Conservation (phyloP, 2,888 invertebrate species). For the Rhogogaster chlorosoma region DNA sequence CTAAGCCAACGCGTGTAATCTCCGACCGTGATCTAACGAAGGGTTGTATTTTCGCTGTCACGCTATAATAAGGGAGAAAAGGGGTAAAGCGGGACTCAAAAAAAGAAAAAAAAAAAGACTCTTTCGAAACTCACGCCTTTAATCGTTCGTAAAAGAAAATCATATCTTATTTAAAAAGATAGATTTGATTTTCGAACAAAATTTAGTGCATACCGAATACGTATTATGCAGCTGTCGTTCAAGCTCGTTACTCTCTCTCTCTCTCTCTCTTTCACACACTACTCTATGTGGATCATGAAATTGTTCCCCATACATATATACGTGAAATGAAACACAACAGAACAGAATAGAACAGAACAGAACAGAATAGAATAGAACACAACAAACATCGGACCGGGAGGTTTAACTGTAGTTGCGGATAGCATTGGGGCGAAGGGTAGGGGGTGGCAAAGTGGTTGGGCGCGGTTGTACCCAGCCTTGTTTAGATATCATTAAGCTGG, state of each 20-base stretch:
- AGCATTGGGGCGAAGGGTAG: neutral
- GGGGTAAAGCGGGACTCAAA: too few relatives aligned
- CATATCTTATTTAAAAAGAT: neutral
- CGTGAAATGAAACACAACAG: neutral
- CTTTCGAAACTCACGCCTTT: neutral
- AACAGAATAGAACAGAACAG: neutral
- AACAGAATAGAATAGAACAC: neutral
- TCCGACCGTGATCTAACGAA: neutral
- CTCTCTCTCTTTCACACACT: too few relatives aligned
- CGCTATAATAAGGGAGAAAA: neutral
- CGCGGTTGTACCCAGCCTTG: conserved; percentile 51
- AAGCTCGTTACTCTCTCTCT: neutral
- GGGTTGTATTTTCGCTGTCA: neutral
- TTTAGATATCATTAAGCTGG: conserved; percentile 76
- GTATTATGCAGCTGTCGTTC: neutral
- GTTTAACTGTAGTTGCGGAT: neutral
- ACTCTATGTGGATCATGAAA: neutral
- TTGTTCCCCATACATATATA: neutral
- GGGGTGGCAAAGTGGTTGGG: neutral
- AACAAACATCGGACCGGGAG: neutral
- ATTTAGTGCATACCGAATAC: neutral
- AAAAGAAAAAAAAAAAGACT: neutral
- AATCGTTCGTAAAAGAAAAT: too few relatives aligned
- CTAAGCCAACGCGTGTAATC: neutral
- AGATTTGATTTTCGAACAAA: neutral